phyloP scores from a whole-genome alignment of 2,888 invertebrate species.

The Drosophila merina region DNA sequence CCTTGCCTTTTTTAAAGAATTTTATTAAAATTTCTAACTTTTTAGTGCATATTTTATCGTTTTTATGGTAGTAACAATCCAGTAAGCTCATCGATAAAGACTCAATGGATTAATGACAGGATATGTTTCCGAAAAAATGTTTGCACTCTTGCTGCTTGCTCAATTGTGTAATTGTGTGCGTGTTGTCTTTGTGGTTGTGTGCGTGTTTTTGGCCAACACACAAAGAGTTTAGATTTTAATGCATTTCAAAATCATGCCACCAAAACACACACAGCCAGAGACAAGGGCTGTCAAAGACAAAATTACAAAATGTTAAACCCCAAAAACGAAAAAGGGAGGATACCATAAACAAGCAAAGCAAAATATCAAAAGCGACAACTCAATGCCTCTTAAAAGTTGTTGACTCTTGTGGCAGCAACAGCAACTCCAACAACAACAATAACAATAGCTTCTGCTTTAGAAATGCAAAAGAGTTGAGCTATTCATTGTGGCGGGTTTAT shows the following conservation, averaged over 20 bases:
- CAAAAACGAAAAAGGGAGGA: constrained; percentile 16
- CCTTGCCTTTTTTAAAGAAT: too few species aligned
- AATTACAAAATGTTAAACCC: constrained; percentile 52
- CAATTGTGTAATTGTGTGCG: constrained; percentile 9
- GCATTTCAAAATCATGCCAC: constrained; percentile 54
- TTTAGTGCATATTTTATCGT: background rate
- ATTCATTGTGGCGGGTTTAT: constrained; percentile 41
- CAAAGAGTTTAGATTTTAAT: constrained; percentile 49
- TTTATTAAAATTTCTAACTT: too few species aligned
- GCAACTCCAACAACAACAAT: background rate
- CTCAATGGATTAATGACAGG: constrained; percentile 57
- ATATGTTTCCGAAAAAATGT: constrained; percentile 45
- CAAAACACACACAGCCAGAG: constrained; percentile 38
- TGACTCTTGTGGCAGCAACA: constrained; percentile 39
- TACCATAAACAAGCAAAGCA: constrained; percentile 3
- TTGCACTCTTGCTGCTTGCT: constrained; percentile 22
- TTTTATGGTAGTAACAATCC: constrained; percentile 38
- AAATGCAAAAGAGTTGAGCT: constrained; percentile 34
- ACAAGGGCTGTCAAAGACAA: constrained; percentile 67
- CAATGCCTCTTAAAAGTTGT: constrained; percentile 49
- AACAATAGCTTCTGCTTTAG: constrained; percentile 4
- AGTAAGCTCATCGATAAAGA: constrained; percentile 65
- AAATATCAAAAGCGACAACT: constrained; percentile 42
- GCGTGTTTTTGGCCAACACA: constrained; percentile 46
- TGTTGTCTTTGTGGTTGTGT: constrained; percentile 30